Evolutionary conservation across 2,797 vertebrate genomes (phyloP).

Genomic region (Sus cebifrons): DNA sequence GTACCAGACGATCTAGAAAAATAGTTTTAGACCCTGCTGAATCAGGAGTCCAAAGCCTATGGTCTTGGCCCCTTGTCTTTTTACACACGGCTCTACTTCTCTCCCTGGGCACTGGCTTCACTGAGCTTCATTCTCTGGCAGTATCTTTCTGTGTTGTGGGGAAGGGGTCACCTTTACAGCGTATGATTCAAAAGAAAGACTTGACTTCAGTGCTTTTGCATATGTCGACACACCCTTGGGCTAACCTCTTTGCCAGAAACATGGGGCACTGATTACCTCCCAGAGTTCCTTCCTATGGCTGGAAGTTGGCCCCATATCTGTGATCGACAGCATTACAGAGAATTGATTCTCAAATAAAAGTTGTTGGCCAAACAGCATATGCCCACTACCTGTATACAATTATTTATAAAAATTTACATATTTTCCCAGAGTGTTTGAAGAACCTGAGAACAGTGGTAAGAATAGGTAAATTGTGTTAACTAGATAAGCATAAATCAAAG

Average conservation of each 20-base stretch:
- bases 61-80: background rate
- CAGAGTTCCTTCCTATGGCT: background rate
- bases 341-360: background rate
- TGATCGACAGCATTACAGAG: background rate
- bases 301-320: background rate
- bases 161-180: background rate
- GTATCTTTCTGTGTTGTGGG: background rate
- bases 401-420: constrained; percentile 26
- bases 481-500: background rate
- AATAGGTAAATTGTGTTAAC: background rate
- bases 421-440: background rate
- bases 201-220: background rate
- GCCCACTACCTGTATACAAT: background rate
- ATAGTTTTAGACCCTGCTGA: background rate
- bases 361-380: background rate
- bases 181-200: background rate
- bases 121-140: background rate
- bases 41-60: background rate
- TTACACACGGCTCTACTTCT: background rate
- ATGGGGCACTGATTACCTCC: background rate
- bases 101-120: background rate
- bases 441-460: background rate
- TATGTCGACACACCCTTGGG: background rate
- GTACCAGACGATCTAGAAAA: background rate
- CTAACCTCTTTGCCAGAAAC: background rate